Percentiles rank a stretch among this genome's conserved stretches.
Conservation (phyloP, 2,888 invertebrate species). For the Acanthopleura granulata region DNA sequence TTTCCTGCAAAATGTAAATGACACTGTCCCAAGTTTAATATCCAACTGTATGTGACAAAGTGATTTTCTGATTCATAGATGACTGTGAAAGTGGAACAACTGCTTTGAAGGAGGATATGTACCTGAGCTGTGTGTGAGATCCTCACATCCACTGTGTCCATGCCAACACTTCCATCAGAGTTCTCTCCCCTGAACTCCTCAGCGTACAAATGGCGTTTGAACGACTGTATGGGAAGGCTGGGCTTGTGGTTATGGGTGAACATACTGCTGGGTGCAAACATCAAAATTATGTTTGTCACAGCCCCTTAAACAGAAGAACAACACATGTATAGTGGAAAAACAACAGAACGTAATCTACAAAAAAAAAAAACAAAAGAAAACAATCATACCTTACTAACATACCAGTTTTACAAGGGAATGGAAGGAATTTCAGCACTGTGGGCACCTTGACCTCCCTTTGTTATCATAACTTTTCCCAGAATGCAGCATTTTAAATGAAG, state of each 20-base stretch:
- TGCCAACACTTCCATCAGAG: neutral
- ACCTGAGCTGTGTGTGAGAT: neutral
- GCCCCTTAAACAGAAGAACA: constrained; percentile 31
- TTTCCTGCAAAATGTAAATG: too few relatives aligned
- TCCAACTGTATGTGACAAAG: too few relatives aligned
- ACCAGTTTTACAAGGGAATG: too few relatives aligned
- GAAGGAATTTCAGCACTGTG: too few relatives aligned
- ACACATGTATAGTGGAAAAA: neutral
- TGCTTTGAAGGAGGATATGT: too few relatives aligned
- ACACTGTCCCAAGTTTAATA: too few relatives aligned
- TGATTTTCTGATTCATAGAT: too few relatives aligned
- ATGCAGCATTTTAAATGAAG: too few relatives aligned
- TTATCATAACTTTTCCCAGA: too few relatives aligned
- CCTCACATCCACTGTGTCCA: constrained; percentile 11
- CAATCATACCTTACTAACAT: too few relatives aligned
- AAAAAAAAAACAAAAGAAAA: neutral
- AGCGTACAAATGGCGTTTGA: constrained; percentile 41
- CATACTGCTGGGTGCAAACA: constrained; percentile 41
- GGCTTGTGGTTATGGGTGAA: constrained; percentile 33
- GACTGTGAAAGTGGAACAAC: too few relatives aligned
- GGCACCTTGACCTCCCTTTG: too few relatives aligned
- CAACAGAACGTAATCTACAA: neutral
- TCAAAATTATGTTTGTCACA: constrained; percentile 45
- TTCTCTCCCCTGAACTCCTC: constrained; percentile 24
- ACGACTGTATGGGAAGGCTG: constrained; percentile 38